These are phyloP conservation scores for Saccostrea echinata DNA, from an alignment of 1,140 invertebrate species.

Conservation along the genomic window DNA sequence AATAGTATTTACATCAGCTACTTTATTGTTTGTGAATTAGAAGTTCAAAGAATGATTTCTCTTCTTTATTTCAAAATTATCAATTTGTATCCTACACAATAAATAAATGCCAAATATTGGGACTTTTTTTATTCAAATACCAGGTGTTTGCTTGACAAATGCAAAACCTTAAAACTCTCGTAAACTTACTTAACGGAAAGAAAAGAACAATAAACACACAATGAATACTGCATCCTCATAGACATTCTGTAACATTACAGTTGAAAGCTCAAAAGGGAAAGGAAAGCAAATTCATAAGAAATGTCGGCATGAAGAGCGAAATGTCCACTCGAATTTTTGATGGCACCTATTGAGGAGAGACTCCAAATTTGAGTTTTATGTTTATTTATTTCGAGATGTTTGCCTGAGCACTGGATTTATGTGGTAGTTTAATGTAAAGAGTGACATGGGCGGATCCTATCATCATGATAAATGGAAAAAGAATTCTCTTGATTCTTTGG, in stretches of 20 bases:
- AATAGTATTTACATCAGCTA: too few species aligned
- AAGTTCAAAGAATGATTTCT: too few species aligned
- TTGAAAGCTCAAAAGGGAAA: not conserved
- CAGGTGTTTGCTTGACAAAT: not conserved
- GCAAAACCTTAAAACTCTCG: not conserved
- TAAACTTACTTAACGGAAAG: not conserved
- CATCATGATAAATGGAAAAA: slow-evolving; percentile 30
- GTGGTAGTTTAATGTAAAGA: not conserved
- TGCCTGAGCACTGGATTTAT: not conserved
- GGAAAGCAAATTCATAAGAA: slow-evolving; percentile 6
- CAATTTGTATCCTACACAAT: too few species aligned
- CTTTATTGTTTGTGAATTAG: too few species aligned
- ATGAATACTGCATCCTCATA: not conserved
- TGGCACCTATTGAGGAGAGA: not conserved
- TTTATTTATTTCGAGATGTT: slow-evolving; percentile 25
- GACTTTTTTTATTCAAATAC: not conserved
- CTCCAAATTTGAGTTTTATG: slow-evolving; percentile 29
- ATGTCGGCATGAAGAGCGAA: not conserved
- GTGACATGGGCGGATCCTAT: not conserved
- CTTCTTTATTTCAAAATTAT: too few species aligned
- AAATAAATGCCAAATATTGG: too few species aligned
- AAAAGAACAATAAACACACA: not conserved
- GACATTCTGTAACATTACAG: slow-evolving; percentile 13
- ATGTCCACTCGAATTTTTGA: not conserved
- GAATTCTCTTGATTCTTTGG: slow-evolving; percentile 8